Conservation (phyloP, 2,797 vertebrate species). For the Sciurus carolinensis region DNA sequence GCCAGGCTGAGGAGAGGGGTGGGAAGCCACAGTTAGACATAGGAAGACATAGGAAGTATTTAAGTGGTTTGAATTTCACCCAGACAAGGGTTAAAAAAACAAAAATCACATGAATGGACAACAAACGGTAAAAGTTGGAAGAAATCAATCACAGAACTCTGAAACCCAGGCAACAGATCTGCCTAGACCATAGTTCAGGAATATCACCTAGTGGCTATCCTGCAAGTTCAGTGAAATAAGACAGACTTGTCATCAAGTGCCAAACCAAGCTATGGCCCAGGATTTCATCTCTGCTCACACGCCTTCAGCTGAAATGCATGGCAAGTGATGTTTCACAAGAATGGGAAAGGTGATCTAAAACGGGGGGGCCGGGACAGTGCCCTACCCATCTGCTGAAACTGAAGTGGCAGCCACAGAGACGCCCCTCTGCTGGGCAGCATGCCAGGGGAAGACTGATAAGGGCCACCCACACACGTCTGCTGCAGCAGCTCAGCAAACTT, state of each 20-base stretch:
- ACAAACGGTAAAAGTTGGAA: neutral
- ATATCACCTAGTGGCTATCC: neutral
- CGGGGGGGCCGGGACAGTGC: neutral
- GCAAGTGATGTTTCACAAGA: neutral
- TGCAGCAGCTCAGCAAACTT: neutral
- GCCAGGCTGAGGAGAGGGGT: no score
- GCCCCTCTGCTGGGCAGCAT: rapidly evolving
- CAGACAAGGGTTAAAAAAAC: neutral
- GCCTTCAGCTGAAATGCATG: neutral
- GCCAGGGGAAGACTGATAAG: neutral
- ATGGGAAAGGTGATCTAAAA: neutral
- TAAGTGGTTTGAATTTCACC: neutral
- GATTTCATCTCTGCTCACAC: neutral
- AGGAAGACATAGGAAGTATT: neutral
- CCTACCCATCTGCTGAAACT: neutral
- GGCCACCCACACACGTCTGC: neutral
- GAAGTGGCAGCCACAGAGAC: neutral
- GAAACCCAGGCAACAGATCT: neutral
- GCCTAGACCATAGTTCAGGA: neutral
- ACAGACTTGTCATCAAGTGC: neutral
- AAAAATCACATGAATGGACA: neutral
- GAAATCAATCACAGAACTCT: slow-evolving; percentile 11
- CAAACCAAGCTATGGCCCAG: neutral
- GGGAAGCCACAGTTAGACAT: neutral
- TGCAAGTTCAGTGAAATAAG: neutral